Conservation (phyloP, 2,888 invertebrate genomes). For the Sipha maydis region DNA sequence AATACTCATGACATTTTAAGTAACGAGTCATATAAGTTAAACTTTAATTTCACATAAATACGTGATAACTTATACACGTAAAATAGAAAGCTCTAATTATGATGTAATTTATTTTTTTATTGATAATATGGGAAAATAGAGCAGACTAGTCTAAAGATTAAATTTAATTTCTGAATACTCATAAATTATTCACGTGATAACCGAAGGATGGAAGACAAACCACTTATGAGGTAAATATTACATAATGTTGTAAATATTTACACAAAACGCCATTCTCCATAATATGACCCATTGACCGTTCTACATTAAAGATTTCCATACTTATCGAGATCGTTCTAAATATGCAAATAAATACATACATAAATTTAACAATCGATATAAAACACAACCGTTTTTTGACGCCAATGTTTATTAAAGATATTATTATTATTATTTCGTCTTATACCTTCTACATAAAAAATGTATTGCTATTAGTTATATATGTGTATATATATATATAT, state of each 20-base stretch:
- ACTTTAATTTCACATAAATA: no score
- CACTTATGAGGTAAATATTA: constrained; percentile 32
- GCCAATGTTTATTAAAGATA: neutral
- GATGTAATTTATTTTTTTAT: no score
- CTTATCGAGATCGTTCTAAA: neutral
- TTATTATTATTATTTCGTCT: neutral
- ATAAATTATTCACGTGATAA: neutral
- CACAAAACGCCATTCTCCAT: constrained; percentile 1
- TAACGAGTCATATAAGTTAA: no score
- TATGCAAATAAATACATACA: neutral
- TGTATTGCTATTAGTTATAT: neutral
- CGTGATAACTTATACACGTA: no score
- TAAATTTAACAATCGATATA: neutral
- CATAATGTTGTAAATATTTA: constrained; percentile 5
- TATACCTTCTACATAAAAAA: neutral
- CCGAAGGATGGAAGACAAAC: neutral
- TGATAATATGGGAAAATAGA: neutral
- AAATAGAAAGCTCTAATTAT: no score
- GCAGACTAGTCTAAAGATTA: neutral
- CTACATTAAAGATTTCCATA: neutral
- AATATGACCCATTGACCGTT: constrained; percentile 2
- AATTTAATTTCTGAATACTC: neutral
- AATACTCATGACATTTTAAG: no score
- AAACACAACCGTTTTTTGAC: neutral
- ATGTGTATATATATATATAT: no score